phyloP scores from a whole-genome alignment of 2,888 invertebrate species.

The Eupithecia subfuscata region DNA sequence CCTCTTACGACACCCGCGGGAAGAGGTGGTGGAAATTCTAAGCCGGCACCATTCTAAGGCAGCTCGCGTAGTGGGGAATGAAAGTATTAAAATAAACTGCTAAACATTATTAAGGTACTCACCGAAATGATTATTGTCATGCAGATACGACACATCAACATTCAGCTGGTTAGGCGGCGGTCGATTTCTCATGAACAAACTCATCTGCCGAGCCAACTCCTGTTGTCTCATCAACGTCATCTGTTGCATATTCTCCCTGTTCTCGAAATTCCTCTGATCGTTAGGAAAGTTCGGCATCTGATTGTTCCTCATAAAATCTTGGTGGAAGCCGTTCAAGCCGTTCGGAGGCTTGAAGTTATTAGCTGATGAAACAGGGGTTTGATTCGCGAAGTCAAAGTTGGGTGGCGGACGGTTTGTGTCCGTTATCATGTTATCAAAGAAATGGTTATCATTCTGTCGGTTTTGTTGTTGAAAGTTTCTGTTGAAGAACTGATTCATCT shows the following conservation, averaged over 20 bases:
- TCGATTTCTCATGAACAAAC: conserved; percentile 70
- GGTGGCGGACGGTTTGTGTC: conserved; percentile 64
- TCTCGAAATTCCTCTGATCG: conserved; percentile 68
- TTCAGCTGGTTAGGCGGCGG: conserved; percentile 76
- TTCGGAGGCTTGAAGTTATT: conserved; percentile 57
- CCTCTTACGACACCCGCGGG: too few species aligned
- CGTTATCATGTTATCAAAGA: conserved; percentile 69
- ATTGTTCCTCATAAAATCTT: conserved; percentile 70
- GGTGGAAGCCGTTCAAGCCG: conserved; percentile 72
- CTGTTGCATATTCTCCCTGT: conserved; percentile 68
- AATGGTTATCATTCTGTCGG: conserved; percentile 65
- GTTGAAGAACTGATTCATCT: conserved; percentile 61
- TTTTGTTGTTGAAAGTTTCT: conserved; percentile 61
- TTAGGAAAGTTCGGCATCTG: conserved; percentile 66
- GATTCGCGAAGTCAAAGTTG: conserved; percentile 69
- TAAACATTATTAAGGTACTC: conserved; percentile 44
- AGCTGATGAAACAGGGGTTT: conserved; percentile 57
- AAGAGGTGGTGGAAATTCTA: too few species aligned
- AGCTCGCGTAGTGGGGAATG: not conserved
- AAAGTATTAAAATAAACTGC: not conserved
- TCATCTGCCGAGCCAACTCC: conserved; percentile 77
- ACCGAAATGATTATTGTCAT: conserved; percentile 77
- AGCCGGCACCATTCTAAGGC: too few species aligned
- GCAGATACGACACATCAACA: conserved; percentile 76
- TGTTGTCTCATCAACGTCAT: conserved; percentile 70